Percentiles rank a stretch among this genome's conserved stretches.
phyloP scores from a whole-genome alignment of 2,888 invertebrate genomes.

The Lasioglossum calceatum region DNA sequence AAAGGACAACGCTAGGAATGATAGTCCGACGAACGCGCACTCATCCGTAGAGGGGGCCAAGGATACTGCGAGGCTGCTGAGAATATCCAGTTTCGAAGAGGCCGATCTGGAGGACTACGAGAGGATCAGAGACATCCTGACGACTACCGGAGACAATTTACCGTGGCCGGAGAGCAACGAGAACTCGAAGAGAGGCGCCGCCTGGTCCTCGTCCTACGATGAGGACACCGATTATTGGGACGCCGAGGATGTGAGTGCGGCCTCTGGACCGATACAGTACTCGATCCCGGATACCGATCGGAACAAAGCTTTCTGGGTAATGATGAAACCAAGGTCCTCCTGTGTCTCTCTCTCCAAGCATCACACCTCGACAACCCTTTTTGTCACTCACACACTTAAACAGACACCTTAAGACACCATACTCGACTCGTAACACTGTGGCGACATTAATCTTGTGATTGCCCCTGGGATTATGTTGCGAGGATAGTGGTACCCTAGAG shows the following conservation, averaged over 20 bases:
- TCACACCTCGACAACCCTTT: conserved; percentile 7
- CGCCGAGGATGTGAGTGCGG: conserved; percentile 71
- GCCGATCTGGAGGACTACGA: conserved; percentile 76
- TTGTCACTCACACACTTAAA: conserved; percentile 13
- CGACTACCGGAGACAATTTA: conserved; percentile 32
- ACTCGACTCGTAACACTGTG: conserved; percentile 4
- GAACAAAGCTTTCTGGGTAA: conserved; percentile 83
- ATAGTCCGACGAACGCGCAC: conserved; percentile 42
- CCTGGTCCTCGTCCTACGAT: conserved; percentile 66
- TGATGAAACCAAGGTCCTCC: conserved; percentile 63
- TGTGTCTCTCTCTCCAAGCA: conserved; percentile 38
- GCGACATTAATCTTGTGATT: background rate
- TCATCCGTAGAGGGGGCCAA: conserved; percentile 38
- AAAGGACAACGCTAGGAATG: conserved; percentile 46
- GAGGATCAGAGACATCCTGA: conserved; percentile 61
- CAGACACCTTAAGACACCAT: background rate
- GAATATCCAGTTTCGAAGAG: conserved; percentile 76
- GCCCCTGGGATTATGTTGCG: background rate
- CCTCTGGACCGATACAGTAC: conserved; percentile 77
- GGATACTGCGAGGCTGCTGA: conserved; percentile 57
- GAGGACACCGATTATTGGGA: conserved; percentile 77
- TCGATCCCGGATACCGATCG: conserved; percentile 77
- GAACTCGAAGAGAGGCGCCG: conserved; percentile 34
- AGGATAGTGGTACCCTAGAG: background rate
- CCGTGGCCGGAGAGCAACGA: conserved; percentile 34